A percentile compares a stretch with the other conserved stretches of the same genome.
Conservation (phyloP, 2,797 vertebrate genomes). For the Argentina silus region DNA sequence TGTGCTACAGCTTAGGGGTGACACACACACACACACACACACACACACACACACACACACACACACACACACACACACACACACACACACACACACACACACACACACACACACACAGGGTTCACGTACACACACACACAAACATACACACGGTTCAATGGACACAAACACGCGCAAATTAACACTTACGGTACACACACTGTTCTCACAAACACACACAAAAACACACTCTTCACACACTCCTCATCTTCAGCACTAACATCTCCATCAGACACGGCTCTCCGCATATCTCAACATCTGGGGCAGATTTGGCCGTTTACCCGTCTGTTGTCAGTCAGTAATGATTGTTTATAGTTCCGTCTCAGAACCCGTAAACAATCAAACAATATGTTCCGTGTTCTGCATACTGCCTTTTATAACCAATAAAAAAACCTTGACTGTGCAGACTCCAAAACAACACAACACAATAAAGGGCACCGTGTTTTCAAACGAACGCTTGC, state of each 20-base stretch:
- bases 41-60: not conserved
- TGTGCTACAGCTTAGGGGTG: not conserved
- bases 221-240: not conserved
- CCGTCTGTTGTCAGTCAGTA: conserved; percentile 30
- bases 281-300: conserved; percentile 7
- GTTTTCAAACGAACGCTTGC: not conserved
- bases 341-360: conserved; percentile 27
- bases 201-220: not conserved
- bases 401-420: conserved; percentile 4
- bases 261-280: not conserved
- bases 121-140: not conserved
- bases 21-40: not conserved
- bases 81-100: not conserved
- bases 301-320: conserved; percentile 12
- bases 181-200: no score
- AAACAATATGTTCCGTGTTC: conserved; percentile 20
- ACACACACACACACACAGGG: not conserved
- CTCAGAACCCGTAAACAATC: conserved; percentile 16
- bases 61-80: not conserved
- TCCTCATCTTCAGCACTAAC: not conserved
- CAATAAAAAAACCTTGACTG: not conserved
- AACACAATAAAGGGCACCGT: not conserved
- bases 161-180: conserved; percentile 31
- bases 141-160: not conserved
- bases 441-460: not conserved